Conservation (phyloP, 2,113 vertebrate species). For the Macquaria australasica region DNA sequence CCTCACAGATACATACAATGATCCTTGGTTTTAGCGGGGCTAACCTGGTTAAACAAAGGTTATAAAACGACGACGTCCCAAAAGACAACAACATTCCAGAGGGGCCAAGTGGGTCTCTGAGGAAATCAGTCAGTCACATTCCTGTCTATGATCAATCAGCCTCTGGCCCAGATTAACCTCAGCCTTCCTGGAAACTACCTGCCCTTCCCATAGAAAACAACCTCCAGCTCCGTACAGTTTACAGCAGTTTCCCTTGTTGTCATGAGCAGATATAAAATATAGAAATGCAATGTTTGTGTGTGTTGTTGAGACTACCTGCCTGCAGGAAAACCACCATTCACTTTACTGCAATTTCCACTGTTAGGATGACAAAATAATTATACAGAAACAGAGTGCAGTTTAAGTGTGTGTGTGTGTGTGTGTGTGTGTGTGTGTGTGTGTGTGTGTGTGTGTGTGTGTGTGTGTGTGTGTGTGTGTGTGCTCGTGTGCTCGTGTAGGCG, state of each 20-base stretch:
- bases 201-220: conserved; percentile 49
- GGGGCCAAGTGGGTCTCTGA: conserved; percentile 72
- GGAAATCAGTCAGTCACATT: conserved; percentile 80
- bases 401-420: not conserved
- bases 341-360: conserved; percentile 52
- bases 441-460: too few species aligned
- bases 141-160: conserved; percentile 84
- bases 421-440: not conserved
- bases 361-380: conserved; percentile 62
- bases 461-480: not conserved
- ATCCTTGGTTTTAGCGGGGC: conserved; percentile 9
- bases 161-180: conserved; percentile 72
- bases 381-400: conserved; percentile 21
- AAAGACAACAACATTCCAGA: conserved; percentile 79
- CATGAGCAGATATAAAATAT: conserved; percentile 46
- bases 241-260: conserved; percentile 42
- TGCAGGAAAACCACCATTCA: conserved; percentile 13
- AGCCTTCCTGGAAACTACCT: conserved; percentile 70
- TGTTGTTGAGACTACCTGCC: conserved; percentile 20
- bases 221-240: conserved; percentile 18
- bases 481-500: not conserved
- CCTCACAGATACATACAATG: not conserved
- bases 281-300: conserved; percentile 18
- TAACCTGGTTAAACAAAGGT: conserved; percentile 72
- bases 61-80: conserved; percentile 65